These are phyloP conservation scores for Anthophora plumipes DNA, from an alignment of 2,888 invertebrate species.

Conservation along the genomic window DNA sequence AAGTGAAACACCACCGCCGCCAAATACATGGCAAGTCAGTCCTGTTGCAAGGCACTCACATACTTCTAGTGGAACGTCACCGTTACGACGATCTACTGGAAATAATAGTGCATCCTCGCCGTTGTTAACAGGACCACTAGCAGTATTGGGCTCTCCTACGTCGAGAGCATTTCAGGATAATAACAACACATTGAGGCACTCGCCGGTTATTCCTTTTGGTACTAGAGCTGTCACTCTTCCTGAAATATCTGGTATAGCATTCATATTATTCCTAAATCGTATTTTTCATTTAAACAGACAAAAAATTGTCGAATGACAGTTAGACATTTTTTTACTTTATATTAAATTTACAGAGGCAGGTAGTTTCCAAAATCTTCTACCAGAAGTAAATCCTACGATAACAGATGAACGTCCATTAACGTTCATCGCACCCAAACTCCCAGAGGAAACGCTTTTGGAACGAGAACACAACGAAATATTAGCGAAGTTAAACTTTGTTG, in stretches of 20 bases:
- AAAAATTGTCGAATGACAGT: not conserved
- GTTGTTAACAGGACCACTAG: conserved; percentile 87
- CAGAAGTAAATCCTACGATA: conserved; percentile 81
- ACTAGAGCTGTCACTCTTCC: conserved; percentile 89
- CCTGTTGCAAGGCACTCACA: conserved; percentile 87
- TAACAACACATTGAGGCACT: conserved; percentile 86
- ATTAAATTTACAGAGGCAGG: conserved; percentile 84
- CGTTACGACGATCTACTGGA: conserved; percentile 87
- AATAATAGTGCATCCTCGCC: conserved; percentile 86
- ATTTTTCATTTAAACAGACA: not conserved
- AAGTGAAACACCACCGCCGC: conserved; percentile 91
- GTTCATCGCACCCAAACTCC: conserved; percentile 96
- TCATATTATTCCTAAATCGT: not conserved
- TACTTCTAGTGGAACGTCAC: conserved; percentile 87
- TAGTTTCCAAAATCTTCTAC: conserved; percentile 85
- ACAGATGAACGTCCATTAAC: conserved; percentile 86
- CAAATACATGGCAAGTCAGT: conserved; percentile 93
- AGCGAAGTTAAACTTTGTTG: conserved; percentile 98
- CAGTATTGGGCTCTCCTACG: conserved; percentile 89
- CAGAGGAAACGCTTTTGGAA: conserved; percentile 98
- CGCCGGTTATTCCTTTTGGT: conserved; percentile 88
- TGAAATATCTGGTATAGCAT: conserved; percentile 85
- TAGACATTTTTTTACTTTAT: conserved; percentile 34
- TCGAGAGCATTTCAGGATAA: conserved; percentile 87
- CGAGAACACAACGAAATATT: conserved; percentile 98